phyloP scores from a whole-genome alignment of 2,888 invertebrate species.

The Ormyrus labotus region DNA sequence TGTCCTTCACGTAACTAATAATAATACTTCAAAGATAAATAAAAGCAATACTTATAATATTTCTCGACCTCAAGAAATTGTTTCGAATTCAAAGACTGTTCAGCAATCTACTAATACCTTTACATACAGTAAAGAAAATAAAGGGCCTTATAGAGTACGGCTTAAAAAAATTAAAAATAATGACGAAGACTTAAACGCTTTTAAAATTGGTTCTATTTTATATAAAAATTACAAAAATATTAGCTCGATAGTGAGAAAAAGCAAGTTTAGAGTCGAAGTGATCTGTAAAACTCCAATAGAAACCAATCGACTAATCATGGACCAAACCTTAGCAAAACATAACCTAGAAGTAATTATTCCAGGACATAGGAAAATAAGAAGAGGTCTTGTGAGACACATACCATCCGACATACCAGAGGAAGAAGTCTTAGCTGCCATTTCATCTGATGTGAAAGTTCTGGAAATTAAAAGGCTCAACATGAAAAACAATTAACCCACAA shows the following conservation, averaged over 20 bases:
- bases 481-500: neutral
- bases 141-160: constrained; percentile 25
- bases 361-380: constrained; percentile 3
- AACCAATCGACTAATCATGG: neutral
- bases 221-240: constrained; percentile 17
- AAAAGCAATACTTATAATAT: too few relatives aligned
- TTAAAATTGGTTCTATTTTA: neutral
- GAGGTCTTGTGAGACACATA: constrained; percentile 7
- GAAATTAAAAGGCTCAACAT: constrained; percentile 7
- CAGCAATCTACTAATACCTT: too few relatives aligned
- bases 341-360: constrained; percentile 14
- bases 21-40: too few relatives aligned
- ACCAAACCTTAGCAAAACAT: neutral
- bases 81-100: too few relatives aligned
- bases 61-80: too few relatives aligned
- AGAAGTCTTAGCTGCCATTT: neutral
- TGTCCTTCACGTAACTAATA: too few relatives aligned
- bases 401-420: constrained; percentile 5
- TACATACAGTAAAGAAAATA: neutral
- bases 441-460: neutral
- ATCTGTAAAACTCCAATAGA: neutral
- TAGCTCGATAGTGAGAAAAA: constrained; percentile 6
- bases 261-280: constrained; percentile 14
- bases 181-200: neutral
- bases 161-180: neutral